phyloP scores from a whole-genome alignment of 2,113 vertebrate genomes.

The Otocyon megalotis region DNA sequence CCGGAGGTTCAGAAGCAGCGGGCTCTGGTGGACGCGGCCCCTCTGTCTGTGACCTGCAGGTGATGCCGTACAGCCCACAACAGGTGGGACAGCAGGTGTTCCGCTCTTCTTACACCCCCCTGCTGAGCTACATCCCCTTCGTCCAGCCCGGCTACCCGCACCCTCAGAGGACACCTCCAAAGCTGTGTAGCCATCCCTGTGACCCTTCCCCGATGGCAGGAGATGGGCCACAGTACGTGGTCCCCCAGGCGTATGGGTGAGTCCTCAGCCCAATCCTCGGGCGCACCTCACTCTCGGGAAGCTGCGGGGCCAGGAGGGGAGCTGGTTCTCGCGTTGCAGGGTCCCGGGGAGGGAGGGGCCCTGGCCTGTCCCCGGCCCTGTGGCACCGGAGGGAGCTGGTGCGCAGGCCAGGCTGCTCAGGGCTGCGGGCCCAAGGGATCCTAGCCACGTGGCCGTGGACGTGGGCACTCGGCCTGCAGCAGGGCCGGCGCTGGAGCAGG shows the following conservation, averaged over 20 bases:
- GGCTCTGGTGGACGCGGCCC: neutral
- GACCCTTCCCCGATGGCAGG: slow-evolving; percentile 75
- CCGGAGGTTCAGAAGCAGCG: neutral
- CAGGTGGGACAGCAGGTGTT: slow-evolving; percentile 82
- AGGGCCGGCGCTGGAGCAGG: neutral
- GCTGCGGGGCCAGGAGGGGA: no score
- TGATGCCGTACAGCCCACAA: slow-evolving; percentile 78
- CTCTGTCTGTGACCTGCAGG: slow-evolving; percentile 69
- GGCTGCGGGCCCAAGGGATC: no score
- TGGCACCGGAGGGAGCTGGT: neutral
- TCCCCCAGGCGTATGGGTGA: slow-evolving; percentile 80
- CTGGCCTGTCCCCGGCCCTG: neutral
- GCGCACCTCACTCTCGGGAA: no score
- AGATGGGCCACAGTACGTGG: slow-evolving; percentile 70
- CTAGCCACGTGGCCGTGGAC: no score
- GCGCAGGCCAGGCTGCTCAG: neutral
- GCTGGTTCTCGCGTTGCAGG: no score
- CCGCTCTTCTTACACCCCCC: slow-evolving; percentile 70
- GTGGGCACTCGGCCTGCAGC: accelerated
- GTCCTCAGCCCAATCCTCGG: neutral
- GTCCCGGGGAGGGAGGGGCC: neutral
- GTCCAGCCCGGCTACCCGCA: slow-evolving; percentile 77
- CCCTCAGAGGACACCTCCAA: slow-evolving; percentile 72
- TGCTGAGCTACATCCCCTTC: slow-evolving; percentile 79
- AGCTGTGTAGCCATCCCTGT: slow-evolving; percentile 45